Evolutionary conservation across 2,113 vertebrate genomes (phyloP).

Genomic region (Coracopsis vasa): DNA sequence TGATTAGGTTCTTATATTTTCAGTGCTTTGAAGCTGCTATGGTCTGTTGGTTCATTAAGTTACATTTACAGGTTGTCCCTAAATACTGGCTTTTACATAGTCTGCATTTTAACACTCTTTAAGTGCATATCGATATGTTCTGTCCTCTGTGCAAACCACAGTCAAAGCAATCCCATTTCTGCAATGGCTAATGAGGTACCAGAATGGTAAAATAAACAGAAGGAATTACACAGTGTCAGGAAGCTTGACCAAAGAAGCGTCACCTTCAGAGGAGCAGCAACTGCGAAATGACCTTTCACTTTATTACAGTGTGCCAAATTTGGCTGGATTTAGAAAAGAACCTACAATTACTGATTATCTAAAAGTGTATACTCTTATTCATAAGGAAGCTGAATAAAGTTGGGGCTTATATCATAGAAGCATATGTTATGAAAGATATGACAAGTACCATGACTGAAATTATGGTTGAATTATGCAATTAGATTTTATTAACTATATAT

Average conservation of each 20-base stretch:
- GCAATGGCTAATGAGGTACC: slow-evolving; percentile 28
- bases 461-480: slow-evolving; percentile 38
- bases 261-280: slow-evolving; percentile 42
- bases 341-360: slow-evolving; percentile 44
- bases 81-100: slow-evolving; percentile 34
- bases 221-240: slow-evolving; percentile 31
- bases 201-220: slow-evolving; percentile 49
- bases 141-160: slow-evolving; percentile 42
- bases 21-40: slow-evolving; percentile 7
- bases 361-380: slow-evolving; percentile 8
- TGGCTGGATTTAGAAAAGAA: slow-evolving; percentile 32
- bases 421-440: slow-evolving; percentile 1
- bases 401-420: neutral
- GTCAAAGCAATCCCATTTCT: slow-evolving; percentile 35
- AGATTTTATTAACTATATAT: slow-evolving; percentile 32
- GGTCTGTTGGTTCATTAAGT: slow-evolving; percentile 42
- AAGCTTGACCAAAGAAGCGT: slow-evolving; percentile 38
- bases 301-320: slow-evolving; percentile 41
- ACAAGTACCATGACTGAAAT: neutral
- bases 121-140: neutral
- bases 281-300: slow-evolving; percentile 51
- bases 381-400: neutral
- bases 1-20: slow-evolving; percentile 22
- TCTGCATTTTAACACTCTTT: slow-evolving; percentile 37
- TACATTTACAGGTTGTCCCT: slow-evolving; percentile 12